Evolutionary conservation across 2,888 invertebrate genomes (phyloP), one percentile per base, ranked within the genome.

Genomic region (Scaptomyza tumidula): DNA sequence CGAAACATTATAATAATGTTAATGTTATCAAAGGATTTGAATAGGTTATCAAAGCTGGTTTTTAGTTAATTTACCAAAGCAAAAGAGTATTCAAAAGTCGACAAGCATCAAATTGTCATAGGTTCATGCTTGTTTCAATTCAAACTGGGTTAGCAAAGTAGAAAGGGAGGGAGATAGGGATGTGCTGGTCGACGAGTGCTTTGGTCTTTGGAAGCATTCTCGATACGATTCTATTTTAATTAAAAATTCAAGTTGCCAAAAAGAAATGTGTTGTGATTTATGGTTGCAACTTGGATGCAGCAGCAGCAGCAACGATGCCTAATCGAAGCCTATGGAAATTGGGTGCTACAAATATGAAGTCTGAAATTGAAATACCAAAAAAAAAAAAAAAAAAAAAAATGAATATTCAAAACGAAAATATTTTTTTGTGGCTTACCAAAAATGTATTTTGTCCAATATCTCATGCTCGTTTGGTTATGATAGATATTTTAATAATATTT

Each of bases 241-340:
- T 85, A 86, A 82, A 84, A 84, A 74, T 79, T 76, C 62, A 79
- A 82, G 76, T 82, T 79, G 85, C 81, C 81, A 86, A 86, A 77
- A 54, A 49, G 43, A 56, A 70, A 81, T 86, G 63, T 65, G 58
- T 59, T 73, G 71, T 85, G 88, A 82, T 88, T 82, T 82, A 82
- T 86, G 82, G 54, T 31, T 56, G 41, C 63, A 54, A 48, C 48
- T 53, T 19, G 60, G 49, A 46, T 80, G 81, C 80, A 73, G 72
- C 65, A 31, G 64, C 65, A 35, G 78, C 80, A 80, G 61, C 61
- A 70, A 66, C 63, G 29, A 63, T 56, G 44, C 39, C 60, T n/a
- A 48, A 71, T 76, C 73, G 76, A 74, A 71, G 68, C 68, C 78
- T 49, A 44, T 56, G 4, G 39, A 52, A 67, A 63, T 80, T 57